Base-by-base conservation (phyloP, 1,140 invertebrate genomes). In the Anoplolepis gracilipes region DNA sequence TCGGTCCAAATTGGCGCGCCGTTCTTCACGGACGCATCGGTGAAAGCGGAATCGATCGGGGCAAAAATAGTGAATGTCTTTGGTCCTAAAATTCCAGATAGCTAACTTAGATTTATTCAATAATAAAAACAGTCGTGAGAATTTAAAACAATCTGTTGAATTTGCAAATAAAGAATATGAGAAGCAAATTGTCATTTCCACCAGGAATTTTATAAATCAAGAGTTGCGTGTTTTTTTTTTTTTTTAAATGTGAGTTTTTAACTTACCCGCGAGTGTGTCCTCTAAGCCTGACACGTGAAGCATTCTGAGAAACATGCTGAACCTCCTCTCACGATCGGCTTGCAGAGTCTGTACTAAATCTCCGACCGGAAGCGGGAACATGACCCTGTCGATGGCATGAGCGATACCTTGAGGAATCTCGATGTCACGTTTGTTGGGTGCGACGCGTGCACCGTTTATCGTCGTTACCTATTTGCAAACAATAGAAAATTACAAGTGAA, bases 51-150 rank as follows among this genome's bases (percentile, higher is more conserved):
- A 93, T 98, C 97, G 53, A 97, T 97, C 61, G 98, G 98, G 2
- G 97, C 98, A 90, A 98, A 98, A 10, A 98, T 95, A 1, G 98
- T 98, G 93, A 97, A 98, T 0, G 97, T 97, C 95, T 97, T 97
- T 25, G 96, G 96, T 67, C 97, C 97, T 97, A 92, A 13, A 90
- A 90, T 69, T 39, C 84, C 75, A 73, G 88, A 28, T 67, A n/a
- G n/a, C n/a, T n/a, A n/a, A n/a, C n/a, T 81, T 49, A 22, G 1
- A 39, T 67, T 81, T 70, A 84, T 70, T 76, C 55, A 79, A 46
- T 19, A 85, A 72, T 57, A 13, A 22, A 67, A 70, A 62, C 22
- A 13, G 16, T 79, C 25, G 53, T 5, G 16, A 64, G 10, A 7
- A 81, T 65, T 61, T 22, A 61, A 36, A 10, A 61, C 46, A n/a